Conservation (phyloP, 2,113 vertebrate genomes). For the Microcebus ravelobensis region DNA sequence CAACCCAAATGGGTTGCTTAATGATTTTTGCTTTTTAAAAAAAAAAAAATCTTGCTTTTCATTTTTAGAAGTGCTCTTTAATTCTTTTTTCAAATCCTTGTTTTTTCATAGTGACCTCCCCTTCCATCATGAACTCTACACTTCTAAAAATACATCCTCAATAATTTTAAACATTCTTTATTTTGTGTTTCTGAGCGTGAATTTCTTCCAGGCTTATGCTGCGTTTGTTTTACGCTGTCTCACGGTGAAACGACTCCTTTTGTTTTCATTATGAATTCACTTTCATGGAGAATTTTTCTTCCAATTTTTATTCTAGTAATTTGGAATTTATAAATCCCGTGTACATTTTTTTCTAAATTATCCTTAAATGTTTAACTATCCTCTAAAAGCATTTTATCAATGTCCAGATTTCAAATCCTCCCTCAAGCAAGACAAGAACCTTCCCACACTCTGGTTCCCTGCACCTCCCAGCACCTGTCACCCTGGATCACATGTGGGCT, state of each 20-base stretch:
- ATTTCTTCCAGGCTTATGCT: neutral
- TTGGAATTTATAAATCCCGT: neutral
- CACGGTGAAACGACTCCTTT: neutral
- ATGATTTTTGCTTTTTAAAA: neutral
- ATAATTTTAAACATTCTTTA: neutral
- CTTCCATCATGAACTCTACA: neutral
- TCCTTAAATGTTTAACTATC: neutral
- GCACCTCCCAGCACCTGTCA: too few relatives aligned
- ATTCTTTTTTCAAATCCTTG: neutral
- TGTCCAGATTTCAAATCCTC: neutral
- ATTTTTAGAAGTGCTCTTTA: neutral
- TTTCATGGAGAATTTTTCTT: neutral
- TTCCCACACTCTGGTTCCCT: accelerated
- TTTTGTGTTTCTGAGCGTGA: neutral
- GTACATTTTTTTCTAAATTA: neutral
- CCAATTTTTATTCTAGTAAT: neutral
- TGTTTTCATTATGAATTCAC: neutral
- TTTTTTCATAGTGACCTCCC: neutral
- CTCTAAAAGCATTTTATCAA: neutral
- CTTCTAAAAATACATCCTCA: neutral
- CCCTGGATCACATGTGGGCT: neutral
- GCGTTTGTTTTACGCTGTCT: neutral
- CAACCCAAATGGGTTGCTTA: neutral
- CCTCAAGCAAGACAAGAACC: neutral
- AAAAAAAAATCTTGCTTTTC: neutral